These are phyloP conservation scores for Monomorium pharaonis DNA, from an alignment of 1,140 invertebrate species.

Conservation along the genomic window DNA sequence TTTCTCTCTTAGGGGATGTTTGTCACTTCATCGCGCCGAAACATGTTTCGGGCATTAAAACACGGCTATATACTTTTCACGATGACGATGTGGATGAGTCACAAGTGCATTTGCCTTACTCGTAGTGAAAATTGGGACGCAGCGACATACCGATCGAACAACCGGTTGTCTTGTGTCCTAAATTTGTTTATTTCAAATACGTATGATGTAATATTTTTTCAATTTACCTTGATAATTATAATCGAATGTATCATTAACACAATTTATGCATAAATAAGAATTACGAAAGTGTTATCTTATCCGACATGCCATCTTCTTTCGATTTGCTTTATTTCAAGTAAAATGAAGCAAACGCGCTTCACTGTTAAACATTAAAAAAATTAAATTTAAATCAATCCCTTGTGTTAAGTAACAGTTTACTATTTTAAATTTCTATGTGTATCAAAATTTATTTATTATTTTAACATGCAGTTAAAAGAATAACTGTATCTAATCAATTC, in stretches of 20 bases:
- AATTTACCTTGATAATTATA: too few relatives aligned
- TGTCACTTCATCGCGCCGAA: background rate
- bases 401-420: too few relatives aligned
- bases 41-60: constrained; percentile 16
- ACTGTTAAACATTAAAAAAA: too few relatives aligned
- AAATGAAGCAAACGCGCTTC: background rate
- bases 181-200: constrained; percentile 39
- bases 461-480: too few relatives aligned
- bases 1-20: background rate
- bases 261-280: too few relatives aligned
- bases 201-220: background rate
- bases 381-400: too few relatives aligned
- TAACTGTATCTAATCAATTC: too few relatives aligned
- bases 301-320: too few relatives aligned
- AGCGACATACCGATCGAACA: constrained; percentile 38
- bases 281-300: too few relatives aligned
- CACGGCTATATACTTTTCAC: background rate
- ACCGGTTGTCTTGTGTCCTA: constrained; percentile 54
- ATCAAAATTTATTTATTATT: too few relatives aligned
- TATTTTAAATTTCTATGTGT: too few relatives aligned
- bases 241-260: too few relatives aligned
- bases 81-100: constrained; percentile 58
- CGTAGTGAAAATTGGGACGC: constrained; percentile 65
- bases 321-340: background rate
- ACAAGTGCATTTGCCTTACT: constrained; percentile 31